Base-by-base conservation (phyloP, 2,113 vertebrate species). In the Lipophrys pholis region DNA sequence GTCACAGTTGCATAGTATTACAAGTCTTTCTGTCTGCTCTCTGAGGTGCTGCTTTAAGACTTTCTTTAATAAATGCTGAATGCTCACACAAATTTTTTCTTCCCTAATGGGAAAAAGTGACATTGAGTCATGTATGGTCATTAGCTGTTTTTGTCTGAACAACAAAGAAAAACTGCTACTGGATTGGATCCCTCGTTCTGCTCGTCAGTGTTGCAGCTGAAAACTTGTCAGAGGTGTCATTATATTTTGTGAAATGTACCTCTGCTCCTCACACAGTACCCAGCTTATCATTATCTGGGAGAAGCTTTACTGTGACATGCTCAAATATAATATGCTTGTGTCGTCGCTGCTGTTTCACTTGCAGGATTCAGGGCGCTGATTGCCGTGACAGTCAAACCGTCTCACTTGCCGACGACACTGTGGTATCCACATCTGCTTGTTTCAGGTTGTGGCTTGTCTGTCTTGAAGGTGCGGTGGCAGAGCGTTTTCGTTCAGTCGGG, bases 321-420 rank as follows among this genome's bases (percentile, higher is more conserved):
- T 51, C 10, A 8, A 57, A 62, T 56, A 6, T 15, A 11, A 48
- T 64, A 8, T 54, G n/a, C 60, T 50, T 51, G n/a, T 30, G 14
- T 70, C 1, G 7, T 15, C 0, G 11, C 21, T 6, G 6, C 21
- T 15, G 21, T 38, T 42, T 8, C 10, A 7, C 16, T 4, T 46
- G 6, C 14, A 38, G n/a, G 42, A 4, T 11, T 8, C 11, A 9
- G 9, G 11, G 42, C 21, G 2, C 21, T 30, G 11, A 43, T 43
- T 43, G 42, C 8, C 10, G 9, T 30, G 21, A 4, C 21, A 30
- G 21, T 30, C 21, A 30, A 30, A 30, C 4, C 21, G 21, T 4
- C 21, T 30, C 21, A 30, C 21, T 30, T 2, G 21, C 21, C 21
- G 21, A 30, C 21, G 21, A 30, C 42, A 11, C 42, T 11, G 42